Base-by-base conservation (phyloP, 2,113 vertebrate species). In the Monarcha castaneiventris region DNA sequence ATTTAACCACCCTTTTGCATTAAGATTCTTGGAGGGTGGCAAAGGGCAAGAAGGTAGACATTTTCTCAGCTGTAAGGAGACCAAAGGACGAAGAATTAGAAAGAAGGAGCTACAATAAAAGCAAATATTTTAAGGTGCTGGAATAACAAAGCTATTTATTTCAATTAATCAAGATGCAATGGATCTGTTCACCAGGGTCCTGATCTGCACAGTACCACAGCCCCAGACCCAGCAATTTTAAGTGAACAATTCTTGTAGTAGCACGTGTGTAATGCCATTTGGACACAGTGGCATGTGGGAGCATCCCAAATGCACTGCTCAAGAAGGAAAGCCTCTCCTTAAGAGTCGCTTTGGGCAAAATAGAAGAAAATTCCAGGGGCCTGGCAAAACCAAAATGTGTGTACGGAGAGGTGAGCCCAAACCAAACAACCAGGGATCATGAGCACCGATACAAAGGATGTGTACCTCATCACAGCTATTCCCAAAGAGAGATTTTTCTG, bases 401-500 rank as follows among this genome's bases (percentile, higher is more conserved):
- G 2, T 73, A 27, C 0, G 1, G 39, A 44, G 79, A 82, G n/a
- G 59, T 21, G 10, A 84, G 33, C 77, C 89, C 89, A 94, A 96
- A 89, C 52, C 56, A 77, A 94, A 92, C 54, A 89, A 74, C 16
- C 1, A 4, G 56, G 30, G 82, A 94, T 46, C 16, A 4, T 3
- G 4, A 96, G 49, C 56, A 41, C 15, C 6, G 5, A 89, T 75
- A 79, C 55, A 88, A 91, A 93, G 90, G 89, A 87, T 91, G 55
- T 68, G 75, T 79, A 96, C 68, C 78, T 97, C 96, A 96, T 95
- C 94, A 82, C 3, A 0, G 44, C 54, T 91, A 72, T 71, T 97
- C 93, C 94, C 96, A 96, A 67, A 76, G 89, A 90, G 92, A 95
- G 79, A 89, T 82, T 94, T 94, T 88, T 62, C 46, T 86, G 84